Evolutionary conservation across 2,797 vertebrate species (phyloP).

Genomic region (Scolopax rusticola): DNA sequence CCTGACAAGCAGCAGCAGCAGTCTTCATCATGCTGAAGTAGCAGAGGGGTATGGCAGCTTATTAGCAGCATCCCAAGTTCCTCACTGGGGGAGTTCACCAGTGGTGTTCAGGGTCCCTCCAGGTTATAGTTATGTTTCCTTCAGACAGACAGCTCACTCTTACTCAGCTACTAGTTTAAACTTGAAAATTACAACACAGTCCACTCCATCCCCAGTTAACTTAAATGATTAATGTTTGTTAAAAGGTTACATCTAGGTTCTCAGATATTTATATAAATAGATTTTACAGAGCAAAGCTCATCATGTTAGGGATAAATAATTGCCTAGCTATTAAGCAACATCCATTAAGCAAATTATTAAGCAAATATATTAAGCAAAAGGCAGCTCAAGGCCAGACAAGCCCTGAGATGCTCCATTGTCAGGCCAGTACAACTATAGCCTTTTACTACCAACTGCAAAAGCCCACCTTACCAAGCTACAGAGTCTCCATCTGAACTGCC

Average conservation of each 20-base stretch:
- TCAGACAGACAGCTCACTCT: background rate
- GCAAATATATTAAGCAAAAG: too few species aligned
- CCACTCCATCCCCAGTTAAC: background rate
- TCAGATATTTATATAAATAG: background rate
- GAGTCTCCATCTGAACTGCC: background rate
- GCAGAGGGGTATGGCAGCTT: background rate
- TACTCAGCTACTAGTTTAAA: background rate
- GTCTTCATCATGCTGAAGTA: background rate
- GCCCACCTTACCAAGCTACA: background rate
- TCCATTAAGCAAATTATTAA: too few species aligned
- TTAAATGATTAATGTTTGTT: background rate
- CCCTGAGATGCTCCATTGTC: background rate
- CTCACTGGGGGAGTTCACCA: background rate
- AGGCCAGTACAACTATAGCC: background rate
- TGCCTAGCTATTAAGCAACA: background rate
- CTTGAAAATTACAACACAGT: background rate
- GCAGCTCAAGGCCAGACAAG: background rate
- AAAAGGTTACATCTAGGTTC: background rate
- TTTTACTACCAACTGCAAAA: background rate
- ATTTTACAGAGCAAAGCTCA: background rate
- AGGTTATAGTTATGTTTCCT: background rate
- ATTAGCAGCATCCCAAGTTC: background rate
- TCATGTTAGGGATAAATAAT: background rate
- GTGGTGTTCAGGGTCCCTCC: background rate
- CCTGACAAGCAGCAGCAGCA: background rate